Percentiles rank a stretch among this genome's conserved stretches.
Conservation (phyloP, 92 coral and sea anemone species). For the Anthopleura xanthogrammica region DNA sequence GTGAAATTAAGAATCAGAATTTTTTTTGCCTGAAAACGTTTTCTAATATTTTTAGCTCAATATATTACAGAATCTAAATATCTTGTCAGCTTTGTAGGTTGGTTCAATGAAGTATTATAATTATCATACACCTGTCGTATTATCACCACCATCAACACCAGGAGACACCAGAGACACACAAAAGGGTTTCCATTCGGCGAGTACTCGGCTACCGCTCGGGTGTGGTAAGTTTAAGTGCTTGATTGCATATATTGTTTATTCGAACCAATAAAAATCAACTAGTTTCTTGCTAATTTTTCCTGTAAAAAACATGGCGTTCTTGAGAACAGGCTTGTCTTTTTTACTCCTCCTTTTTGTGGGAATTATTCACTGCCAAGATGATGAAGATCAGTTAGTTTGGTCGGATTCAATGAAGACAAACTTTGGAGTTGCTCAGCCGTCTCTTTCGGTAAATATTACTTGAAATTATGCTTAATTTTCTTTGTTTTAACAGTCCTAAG, state of each 20-base stretch:
- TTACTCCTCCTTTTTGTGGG: constrained; percentile 24
- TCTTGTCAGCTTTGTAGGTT: too few relatives aligned
- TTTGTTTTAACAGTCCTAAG: not conserved
- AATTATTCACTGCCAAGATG: constrained; percentile 40
- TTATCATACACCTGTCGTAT: not conserved
- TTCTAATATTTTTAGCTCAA: too few relatives aligned
- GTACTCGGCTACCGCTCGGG: not conserved
- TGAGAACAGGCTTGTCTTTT: not conserved
- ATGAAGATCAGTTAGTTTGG: constrained; percentile 51
- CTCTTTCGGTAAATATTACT: constrained; percentile 44
- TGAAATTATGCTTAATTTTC: not conserved
- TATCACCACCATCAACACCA: not conserved
- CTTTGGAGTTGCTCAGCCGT: constrained; percentile 68
- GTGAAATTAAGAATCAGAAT: too few relatives aligned
- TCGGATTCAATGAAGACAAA: constrained; percentile 25
- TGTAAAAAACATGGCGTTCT: constrained; percentile 10
- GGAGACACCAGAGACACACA: not conserved
- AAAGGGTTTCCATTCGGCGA: not conserved
- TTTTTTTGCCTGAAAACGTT: too few relatives aligned
- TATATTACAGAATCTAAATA: too few relatives aligned
- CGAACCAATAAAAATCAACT: not conserved
- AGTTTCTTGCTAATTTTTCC: constrained; percentile 11
- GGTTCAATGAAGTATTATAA: too few relatives aligned
- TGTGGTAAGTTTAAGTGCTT: not conserved
- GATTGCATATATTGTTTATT: constrained; percentile 6